Evolutionary conservation across 2,888 invertebrate genomes (phyloP).

Genomic region (Geophilus truncorum): DNA sequence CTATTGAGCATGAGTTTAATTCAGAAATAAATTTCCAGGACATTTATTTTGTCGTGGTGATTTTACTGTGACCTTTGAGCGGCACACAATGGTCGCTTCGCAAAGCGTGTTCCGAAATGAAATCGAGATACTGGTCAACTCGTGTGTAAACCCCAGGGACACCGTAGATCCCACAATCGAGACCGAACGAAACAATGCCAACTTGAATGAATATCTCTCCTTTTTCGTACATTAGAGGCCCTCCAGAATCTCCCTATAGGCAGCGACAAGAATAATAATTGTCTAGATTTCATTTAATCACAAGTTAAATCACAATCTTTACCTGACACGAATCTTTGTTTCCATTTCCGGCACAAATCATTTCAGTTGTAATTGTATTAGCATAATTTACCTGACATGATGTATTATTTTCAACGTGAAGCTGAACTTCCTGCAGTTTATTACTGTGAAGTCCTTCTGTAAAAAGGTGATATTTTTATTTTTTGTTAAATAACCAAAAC

Average conservation of each 20-base stretch:
- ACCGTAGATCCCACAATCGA: slow-evolving; percentile 31
- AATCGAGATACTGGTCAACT: slow-evolving; percentile 32
- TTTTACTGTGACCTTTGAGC: background rate
- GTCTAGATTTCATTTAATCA: no score
- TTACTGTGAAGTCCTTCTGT: slow-evolving; percentile 23
- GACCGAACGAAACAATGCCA: slow-evolving; percentile 30
- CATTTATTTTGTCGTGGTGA: no score
- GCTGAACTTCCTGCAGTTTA: background rate
- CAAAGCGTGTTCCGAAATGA: slow-evolving; percentile 22
- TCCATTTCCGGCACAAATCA: slow-evolving; percentile 33
- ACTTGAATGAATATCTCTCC: background rate
- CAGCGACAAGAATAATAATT: no score
- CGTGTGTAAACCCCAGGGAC: slow-evolving; percentile 29
- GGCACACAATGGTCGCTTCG: slow-evolving; percentile 29
- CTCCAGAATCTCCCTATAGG: slow-evolving; percentile 34
- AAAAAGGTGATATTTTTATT: no score
- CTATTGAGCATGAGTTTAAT: background rate
- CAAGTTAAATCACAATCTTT: background rate
- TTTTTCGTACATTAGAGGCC: slow-evolving; percentile 22
- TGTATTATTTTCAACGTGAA: background rate
- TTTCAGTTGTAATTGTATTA: slow-evolving; percentile 3
- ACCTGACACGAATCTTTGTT: slow-evolving; percentile 31
- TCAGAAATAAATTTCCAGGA: background rate
- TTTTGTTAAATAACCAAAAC: no score
- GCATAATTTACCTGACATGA: slow-evolving; percentile 17